A percentile compares a stretch with the other conserved stretches of the same genome.
phyloP scores from a whole-genome alignment of 1,140 invertebrate species.

The Aphis gossypii region DNA sequence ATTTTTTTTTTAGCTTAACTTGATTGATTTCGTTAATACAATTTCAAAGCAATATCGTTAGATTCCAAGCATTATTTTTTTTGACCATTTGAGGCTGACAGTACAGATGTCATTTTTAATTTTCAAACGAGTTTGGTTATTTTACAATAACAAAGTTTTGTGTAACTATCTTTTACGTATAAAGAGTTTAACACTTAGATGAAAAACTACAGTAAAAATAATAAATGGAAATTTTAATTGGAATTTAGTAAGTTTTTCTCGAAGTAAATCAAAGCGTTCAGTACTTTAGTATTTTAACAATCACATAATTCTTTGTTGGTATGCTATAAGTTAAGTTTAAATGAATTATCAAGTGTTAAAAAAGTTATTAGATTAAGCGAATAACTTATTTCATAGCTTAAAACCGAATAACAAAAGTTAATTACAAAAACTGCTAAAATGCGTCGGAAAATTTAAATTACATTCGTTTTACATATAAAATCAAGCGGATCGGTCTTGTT shows the following conservation, averaged over 20 bases:
- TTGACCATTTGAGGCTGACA: background rate
- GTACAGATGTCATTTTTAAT: background rate
- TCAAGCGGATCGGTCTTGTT: background rate
- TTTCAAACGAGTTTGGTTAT: background rate
- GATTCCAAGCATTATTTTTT: background rate
- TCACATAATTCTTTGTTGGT: background rate
- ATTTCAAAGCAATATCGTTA: background rate
- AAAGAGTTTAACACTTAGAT: background rate
- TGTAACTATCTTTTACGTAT: background rate
- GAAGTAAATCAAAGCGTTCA: slow-evolving; percentile 14
- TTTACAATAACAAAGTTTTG: background rate
- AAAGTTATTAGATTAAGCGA: slow-evolving; percentile 43
- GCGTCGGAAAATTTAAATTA: background rate
- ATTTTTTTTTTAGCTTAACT: background rate
- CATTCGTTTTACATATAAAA: background rate
- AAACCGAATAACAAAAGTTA: slow-evolving; percentile 12
- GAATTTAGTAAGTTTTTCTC: slow-evolving; percentile 23
- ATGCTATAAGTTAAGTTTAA: background rate
- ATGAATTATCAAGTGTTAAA: background rate
- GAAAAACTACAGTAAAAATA: background rate
- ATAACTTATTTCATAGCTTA: slow-evolving; percentile 22
- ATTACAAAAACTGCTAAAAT: slow-evolving; percentile 1
- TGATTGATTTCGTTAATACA: background rate
- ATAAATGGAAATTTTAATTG: slow-evolving; percentile 32
- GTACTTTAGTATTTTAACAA: background rate